phyloP scores from a whole-genome alignment of 1,140 invertebrate genomes.

The Asobara japonica region DNA sequence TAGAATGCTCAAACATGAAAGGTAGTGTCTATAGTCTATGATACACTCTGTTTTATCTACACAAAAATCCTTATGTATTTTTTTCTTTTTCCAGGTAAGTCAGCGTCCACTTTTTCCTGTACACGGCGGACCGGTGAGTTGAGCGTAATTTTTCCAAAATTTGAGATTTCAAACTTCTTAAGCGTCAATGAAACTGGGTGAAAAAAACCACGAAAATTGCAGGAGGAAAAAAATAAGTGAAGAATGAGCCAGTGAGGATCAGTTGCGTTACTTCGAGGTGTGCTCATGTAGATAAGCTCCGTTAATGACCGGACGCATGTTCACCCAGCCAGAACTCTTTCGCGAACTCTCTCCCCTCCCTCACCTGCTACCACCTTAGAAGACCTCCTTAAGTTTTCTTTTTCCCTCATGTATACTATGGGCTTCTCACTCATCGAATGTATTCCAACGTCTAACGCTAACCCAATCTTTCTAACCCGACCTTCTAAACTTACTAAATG shows the following conservation, averaged over 20 bases:
- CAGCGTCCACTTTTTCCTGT: not conserved
- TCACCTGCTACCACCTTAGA: constrained; percentile 42
- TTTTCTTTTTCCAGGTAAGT: constrained; percentile 13
- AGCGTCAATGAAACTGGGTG: not conserved
- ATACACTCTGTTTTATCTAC: constrained; percentile 2
- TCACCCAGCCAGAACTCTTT: constrained; percentile 66
- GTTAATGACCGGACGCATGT: constrained; percentile 68
- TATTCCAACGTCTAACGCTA: constrained; percentile 2
- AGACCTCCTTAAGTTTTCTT: constrained; percentile 42
- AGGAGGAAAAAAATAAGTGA: constrained; percentile 7
- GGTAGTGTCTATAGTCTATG: not conserved
- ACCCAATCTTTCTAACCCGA: too few relatives aligned
- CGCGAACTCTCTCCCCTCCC: constrained; percentile 55
- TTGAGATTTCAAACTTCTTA: not conserved
- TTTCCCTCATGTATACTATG: constrained; percentile 30
- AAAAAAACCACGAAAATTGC: not conserved
- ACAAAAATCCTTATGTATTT: not conserved
- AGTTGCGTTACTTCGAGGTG: constrained; percentile 64
- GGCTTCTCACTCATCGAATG: constrained; percentile 3
- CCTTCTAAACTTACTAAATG: too few relatives aligned
- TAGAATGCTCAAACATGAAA: not conserved
- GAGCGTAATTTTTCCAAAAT: not conserved
- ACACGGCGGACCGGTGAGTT: not conserved
- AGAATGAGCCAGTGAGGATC: constrained; percentile 45
- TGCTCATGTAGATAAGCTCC: constrained; percentile 69